Percentiles rank a stretch among this genome's conserved stretches.
Evolutionary conservation across 2,888 invertebrate genomes (phyloP).

Genomic region (Melanotus villosus): DNA sequence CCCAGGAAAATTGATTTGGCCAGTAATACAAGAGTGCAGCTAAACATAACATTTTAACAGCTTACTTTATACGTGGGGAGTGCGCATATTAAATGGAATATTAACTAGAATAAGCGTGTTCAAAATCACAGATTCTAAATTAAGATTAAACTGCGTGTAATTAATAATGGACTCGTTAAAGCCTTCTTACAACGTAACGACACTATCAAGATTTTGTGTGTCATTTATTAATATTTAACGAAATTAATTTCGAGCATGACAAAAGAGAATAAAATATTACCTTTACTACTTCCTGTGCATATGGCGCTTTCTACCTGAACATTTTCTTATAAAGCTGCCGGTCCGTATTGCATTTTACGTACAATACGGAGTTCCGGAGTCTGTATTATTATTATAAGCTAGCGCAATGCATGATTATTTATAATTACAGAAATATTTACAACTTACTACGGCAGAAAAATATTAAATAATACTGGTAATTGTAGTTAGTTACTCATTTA

Average conservation of each 20-base stretch:
- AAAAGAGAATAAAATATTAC: slow-evolving; percentile 64
- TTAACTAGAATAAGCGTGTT: slow-evolving; percentile 56
- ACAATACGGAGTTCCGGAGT: background rate
- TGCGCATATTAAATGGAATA: slow-evolving; percentile 38
- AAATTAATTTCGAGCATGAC: slow-evolving; percentile 64
- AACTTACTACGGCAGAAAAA: too few species aligned
- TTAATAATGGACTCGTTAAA: slow-evolving; percentile 66
- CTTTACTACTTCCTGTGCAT: slow-evolving; percentile 65
- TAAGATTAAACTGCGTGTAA: slow-evolving; percentile 64
- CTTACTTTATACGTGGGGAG: slow-evolving; percentile 20
- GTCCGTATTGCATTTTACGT: too few species aligned
- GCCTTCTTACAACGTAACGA: slow-evolving; percentile 64
- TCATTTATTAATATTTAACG: slow-evolving; percentile 68
- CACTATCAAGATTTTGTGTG: slow-evolving; percentile 66
- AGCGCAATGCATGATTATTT: background rate
- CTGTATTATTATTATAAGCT: background rate
- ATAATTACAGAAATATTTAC: too few species aligned
- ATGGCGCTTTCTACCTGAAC: slow-evolving; percentile 64
- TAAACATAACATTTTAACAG: too few species aligned
- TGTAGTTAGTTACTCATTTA: too few species aligned
- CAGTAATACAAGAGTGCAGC: too few species aligned
- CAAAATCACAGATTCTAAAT: slow-evolving; percentile 66
- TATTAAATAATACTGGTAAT: too few species aligned
- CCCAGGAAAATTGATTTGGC: too few species aligned
- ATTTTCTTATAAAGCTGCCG: slow-evolving; percentile 23